Conservation (phyloP, 2,797 vertebrate genomes). For the Tragelaphus eurycerus region DNA sequence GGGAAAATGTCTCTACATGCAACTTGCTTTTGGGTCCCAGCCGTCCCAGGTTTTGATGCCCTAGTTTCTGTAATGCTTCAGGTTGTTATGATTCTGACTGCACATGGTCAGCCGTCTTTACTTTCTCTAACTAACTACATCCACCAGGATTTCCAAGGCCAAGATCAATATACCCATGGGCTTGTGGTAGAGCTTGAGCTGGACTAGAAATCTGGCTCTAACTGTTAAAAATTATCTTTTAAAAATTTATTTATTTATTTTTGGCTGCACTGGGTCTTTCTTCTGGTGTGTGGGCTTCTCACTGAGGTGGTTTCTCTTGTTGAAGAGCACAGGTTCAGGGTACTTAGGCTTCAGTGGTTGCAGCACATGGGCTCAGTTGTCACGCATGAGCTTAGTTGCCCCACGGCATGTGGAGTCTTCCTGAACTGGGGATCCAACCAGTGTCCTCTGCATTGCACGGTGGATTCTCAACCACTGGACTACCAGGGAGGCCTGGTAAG, state of each 20-base stretch:
- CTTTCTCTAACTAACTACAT: background rate
- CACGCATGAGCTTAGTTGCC: background rate
- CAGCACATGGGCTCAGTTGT: background rate
- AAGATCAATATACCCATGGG: background rate
- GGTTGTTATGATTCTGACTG: background rate
- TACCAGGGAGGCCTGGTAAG: background rate
- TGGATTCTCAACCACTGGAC: background rate
- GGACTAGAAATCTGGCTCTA: background rate
- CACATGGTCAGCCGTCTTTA: background rate
- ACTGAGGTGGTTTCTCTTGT: background rate
- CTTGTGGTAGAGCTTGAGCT: background rate
- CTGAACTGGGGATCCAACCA: background rate
- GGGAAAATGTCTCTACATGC: background rate
- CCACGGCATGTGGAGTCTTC: background rate
- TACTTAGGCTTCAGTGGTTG: background rate
- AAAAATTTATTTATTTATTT: background rate
- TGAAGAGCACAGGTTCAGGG: background rate
- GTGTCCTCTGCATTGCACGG: background rate
- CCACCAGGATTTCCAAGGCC: background rate
- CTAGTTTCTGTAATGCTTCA: background rate
- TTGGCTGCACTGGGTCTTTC: background rate
- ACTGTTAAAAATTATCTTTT: background rate
- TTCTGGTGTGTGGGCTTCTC: background rate
- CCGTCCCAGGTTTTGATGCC: background rate
- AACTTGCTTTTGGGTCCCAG: background rate